Percentiles rank a stretch among this genome's conserved stretches.
These are phyloP conservation scores for Anagyrus pseudococci DNA, from an alignment of 2,888 invertebrate genomes.

Conservation along the genomic window DNA sequence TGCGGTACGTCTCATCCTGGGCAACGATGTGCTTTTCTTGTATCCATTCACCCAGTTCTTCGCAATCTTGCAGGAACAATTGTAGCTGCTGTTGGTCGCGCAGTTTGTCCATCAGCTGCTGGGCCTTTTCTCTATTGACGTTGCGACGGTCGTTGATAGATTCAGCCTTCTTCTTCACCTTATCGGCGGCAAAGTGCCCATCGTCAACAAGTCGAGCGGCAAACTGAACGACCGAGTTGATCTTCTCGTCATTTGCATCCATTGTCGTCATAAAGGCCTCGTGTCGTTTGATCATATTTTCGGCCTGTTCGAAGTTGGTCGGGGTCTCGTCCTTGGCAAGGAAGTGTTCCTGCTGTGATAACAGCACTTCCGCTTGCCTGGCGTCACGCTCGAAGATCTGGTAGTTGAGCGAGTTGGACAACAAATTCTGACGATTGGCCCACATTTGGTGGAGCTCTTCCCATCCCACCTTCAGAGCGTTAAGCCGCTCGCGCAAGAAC, in stretches of 20 bases:
- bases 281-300: conserved; percentile 95
- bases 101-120: conserved; percentile 89
- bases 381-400: conserved; percentile 96
- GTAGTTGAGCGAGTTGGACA: conserved; percentile 93
- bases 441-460: conserved; percentile 99
- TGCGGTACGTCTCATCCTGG: conserved; percentile 98
- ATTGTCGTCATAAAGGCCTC: conserved; percentile 99
- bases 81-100: conserved; percentile 95
- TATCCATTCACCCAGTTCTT: conserved; percentile 98
- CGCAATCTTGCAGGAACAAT: conserved; percentile 94
- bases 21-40: conserved; percentile 99
- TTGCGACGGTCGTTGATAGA: conserved; percentile 89
- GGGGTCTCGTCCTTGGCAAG: conserved; percentile 97
- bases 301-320: conserved; percentile 92
- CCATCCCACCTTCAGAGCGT: conserved; percentile 99
- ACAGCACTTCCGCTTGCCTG: conserved; percentile 94
- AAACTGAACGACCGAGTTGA: conserved; percentile 94
- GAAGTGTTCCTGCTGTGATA: conserved; percentile 98
- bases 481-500: conserved; percentile 97
- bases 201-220: conserved; percentile 90
- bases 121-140: conserved; percentile 89
- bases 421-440: conserved; percentile 94
- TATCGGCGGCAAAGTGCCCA: conserved; percentile 95
- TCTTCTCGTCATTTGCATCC: conserved; percentile 99
- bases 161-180: conserved; percentile 95